A percentile compares a stretch with the other conserved stretches of the same genome.
phyloP scores from a whole-genome alignment of 1,140 invertebrate species.

The Ostrea denselamellosa region DNA sequence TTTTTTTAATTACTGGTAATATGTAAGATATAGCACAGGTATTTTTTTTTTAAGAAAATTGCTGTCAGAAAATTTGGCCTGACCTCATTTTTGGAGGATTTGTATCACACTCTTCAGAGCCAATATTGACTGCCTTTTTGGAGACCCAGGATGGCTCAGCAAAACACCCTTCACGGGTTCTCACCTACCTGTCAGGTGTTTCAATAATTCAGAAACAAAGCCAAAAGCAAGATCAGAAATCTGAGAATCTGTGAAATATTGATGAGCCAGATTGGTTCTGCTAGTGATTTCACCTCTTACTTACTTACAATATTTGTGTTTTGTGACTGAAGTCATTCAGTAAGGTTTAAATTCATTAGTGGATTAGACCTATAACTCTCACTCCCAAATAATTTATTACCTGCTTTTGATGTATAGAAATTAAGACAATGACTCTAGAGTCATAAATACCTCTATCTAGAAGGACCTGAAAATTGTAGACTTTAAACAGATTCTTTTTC shows the following conservation, averaged over 20 bases:
- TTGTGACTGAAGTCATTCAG: background rate
- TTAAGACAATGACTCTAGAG: too few species aligned
- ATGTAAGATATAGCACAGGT: too few species aligned
- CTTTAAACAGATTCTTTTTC: too few species aligned
- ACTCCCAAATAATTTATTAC: too few species aligned
- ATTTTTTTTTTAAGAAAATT: too few species aligned
- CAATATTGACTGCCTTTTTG: background rate
- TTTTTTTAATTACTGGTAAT: too few species aligned
- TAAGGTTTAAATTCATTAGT: background rate
- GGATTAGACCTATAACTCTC: too few species aligned
- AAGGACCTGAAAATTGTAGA: too few species aligned
- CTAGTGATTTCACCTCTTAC: background rate
- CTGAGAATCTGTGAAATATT: slow-evolving; percentile 36
- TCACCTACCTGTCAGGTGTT: slow-evolving; percentile 18
- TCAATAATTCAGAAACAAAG: slow-evolving; percentile 16
- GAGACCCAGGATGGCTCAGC: background rate
- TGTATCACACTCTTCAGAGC: too few species aligned
- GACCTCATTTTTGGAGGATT: background rate
- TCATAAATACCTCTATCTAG: too few species aligned
- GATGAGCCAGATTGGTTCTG: background rate
- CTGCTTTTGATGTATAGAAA: too few species aligned
- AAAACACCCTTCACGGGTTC: background rate
- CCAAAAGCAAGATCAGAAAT: slow-evolving; percentile 12
- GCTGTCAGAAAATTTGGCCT: too few species aligned
- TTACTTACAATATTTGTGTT: background rate